Evolutionary conservation across 2,797 vertebrate species (phyloP).

Genomic region (Echiichthys vipera): DNA sequence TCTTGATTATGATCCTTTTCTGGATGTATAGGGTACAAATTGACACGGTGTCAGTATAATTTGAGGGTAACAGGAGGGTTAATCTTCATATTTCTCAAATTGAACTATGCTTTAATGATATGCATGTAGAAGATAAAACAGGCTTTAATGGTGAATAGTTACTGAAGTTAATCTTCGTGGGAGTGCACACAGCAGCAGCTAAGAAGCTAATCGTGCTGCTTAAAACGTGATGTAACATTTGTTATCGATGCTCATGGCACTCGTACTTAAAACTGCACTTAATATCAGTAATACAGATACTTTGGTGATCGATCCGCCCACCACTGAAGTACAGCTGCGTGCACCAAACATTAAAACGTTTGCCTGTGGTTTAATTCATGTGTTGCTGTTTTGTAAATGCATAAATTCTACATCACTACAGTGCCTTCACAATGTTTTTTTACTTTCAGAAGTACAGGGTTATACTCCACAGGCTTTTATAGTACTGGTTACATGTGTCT

Average conservation of each 20-base stretch:
- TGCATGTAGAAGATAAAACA: neutral
- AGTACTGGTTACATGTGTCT: conserved; percentile 23
- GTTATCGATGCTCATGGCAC: neutral
- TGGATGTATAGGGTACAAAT: too few species aligned
- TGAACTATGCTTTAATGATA: neutral
- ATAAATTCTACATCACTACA: conserved; percentile 20
- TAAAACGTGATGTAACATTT: neutral
- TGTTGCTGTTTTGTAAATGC: neutral
- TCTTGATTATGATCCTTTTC: too few species aligned
- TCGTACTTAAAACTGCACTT: neutral
- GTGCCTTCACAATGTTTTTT: conserved; percentile 51
- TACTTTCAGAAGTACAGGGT: conserved; percentile 14
- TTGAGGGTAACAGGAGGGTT: too few species aligned
- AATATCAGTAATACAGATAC: neutral
- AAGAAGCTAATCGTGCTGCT: neutral
- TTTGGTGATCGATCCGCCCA: neutral
- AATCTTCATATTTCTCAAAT: neutral
- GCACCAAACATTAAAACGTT: neutral
- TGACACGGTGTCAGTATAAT: too few species aligned
- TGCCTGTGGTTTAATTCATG: neutral
- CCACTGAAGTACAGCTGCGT: neutral
- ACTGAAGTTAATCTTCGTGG: neutral
- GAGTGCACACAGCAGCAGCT: neutral
- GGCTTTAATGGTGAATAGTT: neutral
- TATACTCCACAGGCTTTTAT: conserved; percentile 28